Conservation (phyloP, 1,140 invertebrate species). For the Zeugodacus cucurbitae region DNA sequence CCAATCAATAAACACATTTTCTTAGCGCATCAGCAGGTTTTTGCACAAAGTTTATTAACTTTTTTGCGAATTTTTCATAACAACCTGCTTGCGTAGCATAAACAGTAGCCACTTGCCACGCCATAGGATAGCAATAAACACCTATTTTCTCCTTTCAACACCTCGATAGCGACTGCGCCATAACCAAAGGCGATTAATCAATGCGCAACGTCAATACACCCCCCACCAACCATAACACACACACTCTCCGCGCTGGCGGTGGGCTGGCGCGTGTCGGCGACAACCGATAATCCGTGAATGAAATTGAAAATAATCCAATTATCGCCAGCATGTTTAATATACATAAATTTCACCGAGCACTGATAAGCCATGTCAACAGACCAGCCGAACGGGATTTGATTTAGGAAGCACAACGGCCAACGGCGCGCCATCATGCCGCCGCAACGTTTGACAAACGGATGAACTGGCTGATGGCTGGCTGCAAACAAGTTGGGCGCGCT, state of each 20-base stretch:
- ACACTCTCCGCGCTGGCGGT: neutral
- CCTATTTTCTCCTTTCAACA: conserved; percentile 24
- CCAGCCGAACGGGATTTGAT: conserved; percentile 18
- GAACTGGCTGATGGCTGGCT: neutral
- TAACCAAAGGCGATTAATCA: conserved; percentile 6
- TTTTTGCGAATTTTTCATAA: neutral
- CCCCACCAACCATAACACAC: neutral
- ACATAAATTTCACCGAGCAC: neutral
- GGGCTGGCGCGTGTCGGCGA: neutral
- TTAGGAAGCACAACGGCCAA: conserved; percentile 14
- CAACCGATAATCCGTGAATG: conserved; percentile 29
- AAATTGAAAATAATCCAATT: conserved; percentile 39
- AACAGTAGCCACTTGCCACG: neutral
- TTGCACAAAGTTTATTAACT: neutral
- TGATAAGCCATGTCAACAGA: neutral
- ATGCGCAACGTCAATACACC: neutral
- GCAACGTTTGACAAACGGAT: neutral
- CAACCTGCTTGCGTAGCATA: neutral
- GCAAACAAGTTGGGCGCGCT: neutral
- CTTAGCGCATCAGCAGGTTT: neutral
- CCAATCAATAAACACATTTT: too few species aligned
- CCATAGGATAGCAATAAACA: neutral
- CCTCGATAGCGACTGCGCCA: neutral
- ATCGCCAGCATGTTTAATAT: conserved; percentile 2
- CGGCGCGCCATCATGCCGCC: neutral